phyloP scores from a whole-genome alignment of 1,140 invertebrate genomes.

The Penaeus indicus region DNA sequence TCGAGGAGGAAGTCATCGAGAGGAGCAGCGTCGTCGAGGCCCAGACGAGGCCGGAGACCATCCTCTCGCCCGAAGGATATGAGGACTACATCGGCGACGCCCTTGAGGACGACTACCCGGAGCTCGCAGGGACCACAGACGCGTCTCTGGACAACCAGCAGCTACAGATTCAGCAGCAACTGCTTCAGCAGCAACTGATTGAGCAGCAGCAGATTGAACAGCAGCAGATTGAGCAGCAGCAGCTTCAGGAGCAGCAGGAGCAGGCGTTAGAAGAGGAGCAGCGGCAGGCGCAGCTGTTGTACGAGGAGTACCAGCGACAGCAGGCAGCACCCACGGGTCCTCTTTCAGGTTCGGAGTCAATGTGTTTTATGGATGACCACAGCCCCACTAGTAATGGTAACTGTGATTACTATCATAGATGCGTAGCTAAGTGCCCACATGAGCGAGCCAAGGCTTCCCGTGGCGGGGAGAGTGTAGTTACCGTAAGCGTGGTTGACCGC shows the following conservation, averaged over 20 bases:
- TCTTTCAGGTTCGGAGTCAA: constrained; percentile 55
- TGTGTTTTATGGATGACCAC: constrained; percentile 59
- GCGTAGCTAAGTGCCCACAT: constrained; percentile 45
- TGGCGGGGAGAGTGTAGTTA: constrained; percentile 47
- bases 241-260: neutral
- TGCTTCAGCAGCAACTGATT: neutral
- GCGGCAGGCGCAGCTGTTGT: neutral
- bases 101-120: constrained; percentile 63
- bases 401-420: constrained; percentile 43
- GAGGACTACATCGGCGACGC: constrained; percentile 64
- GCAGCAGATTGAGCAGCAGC: neutral
- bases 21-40: neutral
- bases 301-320: constrained; percentile 1
- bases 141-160: neutral
- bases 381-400: constrained; percentile 58
- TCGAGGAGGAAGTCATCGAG: constrained; percentile 50
- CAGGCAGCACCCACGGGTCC: constrained; percentile 35
- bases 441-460: constrained; percentile 29
- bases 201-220: neutral
- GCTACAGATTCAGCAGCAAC: neutral
- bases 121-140: constrained; percentile 39
- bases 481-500: neutral
- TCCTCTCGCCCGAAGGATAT: constrained; percentile 63
- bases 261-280: neutral
- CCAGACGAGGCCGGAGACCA: constrained; percentile 1